Evolutionary conservation across 1,140 invertebrate genomes (phyloP).

Genomic region (Lasaia peninsularis): DNA sequence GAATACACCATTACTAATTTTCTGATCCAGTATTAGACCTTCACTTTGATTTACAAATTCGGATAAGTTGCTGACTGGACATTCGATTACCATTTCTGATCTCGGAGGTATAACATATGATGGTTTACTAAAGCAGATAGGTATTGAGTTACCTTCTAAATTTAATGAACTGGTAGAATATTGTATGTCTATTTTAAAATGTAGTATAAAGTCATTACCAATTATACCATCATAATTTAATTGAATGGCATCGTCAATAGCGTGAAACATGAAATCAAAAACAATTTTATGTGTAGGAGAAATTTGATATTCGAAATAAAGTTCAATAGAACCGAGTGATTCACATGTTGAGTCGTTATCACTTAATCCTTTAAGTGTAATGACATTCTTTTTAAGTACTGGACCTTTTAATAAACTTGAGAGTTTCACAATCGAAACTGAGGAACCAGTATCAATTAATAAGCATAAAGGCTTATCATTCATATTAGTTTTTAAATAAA

Average conservation of each 20-base stretch:
- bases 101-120: conserved; percentile 29
- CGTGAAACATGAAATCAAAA: not conserved
- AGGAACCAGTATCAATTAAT: conserved; percentile 25
- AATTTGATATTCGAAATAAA: not conserved
- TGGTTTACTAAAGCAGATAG: conserved; percentile 22
- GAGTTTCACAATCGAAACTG: conserved; percentile 22
- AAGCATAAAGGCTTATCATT: conserved; percentile 20
- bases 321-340: conserved; percentile 8
- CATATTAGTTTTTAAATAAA: conserved; percentile 12
- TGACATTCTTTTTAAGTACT: conserved; percentile 13
- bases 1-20: not conserved
- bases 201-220: conserved; percentile 26
- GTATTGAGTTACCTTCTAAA: conserved; percentile 17
- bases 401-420: conserved; percentile 18
- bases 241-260: conserved; percentile 10
- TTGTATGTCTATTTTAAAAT: conserved; percentile 25
- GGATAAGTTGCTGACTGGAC: conserved; percentile 22
- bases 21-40: not conserved
- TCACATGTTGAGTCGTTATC: conserved; percentile 18
- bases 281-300: not conserved
- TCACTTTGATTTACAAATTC: conserved; percentile 11
- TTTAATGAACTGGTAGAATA: conserved; percentile 21
- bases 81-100: conserved; percentile 29
- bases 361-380: conserved; percentile 24
- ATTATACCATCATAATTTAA: conserved; percentile 31